Evolutionary conservation across 1,140 invertebrate genomes (phyloP), one percentile per base, ranked within the genome.

Genomic region (Prorops nasuta): DNA sequence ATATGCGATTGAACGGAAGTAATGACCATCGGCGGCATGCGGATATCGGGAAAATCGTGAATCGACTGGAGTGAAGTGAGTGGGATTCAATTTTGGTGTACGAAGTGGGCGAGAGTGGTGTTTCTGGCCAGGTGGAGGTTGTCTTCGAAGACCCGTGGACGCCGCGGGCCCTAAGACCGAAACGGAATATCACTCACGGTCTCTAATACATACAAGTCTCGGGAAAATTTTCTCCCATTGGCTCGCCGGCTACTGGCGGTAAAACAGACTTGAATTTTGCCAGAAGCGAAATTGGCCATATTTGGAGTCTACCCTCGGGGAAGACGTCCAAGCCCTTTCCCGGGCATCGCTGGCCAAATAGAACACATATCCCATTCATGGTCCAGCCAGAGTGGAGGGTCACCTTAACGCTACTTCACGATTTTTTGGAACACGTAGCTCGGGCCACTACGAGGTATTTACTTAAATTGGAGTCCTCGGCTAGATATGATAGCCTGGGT

Each of bases 1-100:
- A 72, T 74, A 69, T 72, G 70, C 60, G 60, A 69, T 67, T 72
- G 49, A 58, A 59, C 64, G 54, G 70, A 69, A 67, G 69, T 67
- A 71, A 68, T 72, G 64, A 72, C 56, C 64, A 54, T 66, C 58
- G 64, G 58, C 38, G 17, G 64, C 51, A 58, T 43, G 63, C 54
- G 60, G 51, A 46, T 55, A 39, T 52, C 49, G 49, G 42, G 52
- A 39, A 60, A 60, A 46, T 55, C 38, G 50, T 37, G 51, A 21
- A 21, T 34, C 34, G 19, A 28, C n/a, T n/a, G n/a, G n/a, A n/a
- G n/a, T n/a, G n/a, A n/a, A n/a, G 41, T 24, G 54, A 34, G 44
- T 16, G 34, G 54, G 55, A 42, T 44, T 45, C 31, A 49, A 38
- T 42, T 58, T 51, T 54, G 53, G 51, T 46, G 44, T 19, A 49